Percentiles rank a stretch among this genome's conserved stretches.
phyloP scores from a whole-genome alignment of 2,797 vertebrate species.

The Sebastes wilsoni region DNA sequence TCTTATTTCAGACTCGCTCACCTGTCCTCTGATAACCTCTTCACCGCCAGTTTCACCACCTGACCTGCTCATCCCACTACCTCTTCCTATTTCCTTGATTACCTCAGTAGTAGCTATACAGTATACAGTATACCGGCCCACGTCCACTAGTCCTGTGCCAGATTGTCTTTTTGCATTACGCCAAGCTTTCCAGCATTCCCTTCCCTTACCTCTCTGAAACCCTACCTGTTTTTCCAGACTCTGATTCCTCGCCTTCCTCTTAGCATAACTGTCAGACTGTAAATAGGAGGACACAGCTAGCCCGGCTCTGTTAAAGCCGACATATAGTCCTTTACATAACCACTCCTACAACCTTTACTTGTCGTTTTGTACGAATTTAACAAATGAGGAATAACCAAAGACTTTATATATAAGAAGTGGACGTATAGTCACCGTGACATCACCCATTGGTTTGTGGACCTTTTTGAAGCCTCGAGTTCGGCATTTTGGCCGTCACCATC shows the following conservation, averaged over 20 bases:
- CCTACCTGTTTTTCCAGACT: background rate
- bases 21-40: background rate
- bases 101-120: background rate
- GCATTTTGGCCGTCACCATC: background rate
- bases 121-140: background rate
- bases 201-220: background rate
- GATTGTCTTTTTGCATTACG: background rate
- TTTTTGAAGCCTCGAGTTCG: background rate
- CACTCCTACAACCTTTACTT: background rate
- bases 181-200: background rate
- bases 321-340: background rate
- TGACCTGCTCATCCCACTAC: background rate
- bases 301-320: rapidly evolving
- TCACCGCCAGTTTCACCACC: background rate
- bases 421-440: background rate
- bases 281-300: background rate
- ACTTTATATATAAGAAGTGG: too few relatives aligned
- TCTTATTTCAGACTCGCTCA: background rate
- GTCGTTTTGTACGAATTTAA: too few relatives aligned
- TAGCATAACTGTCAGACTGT: background rate
- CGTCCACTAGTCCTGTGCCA: background rate
- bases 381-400: too few relatives aligned
- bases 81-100: background rate
- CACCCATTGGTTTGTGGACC: too few relatives aligned
- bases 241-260: background rate